Evolutionary conservation across 2,888 invertebrate genomes (phyloP).

Genomic region (Dynastes hyllus): DNA sequence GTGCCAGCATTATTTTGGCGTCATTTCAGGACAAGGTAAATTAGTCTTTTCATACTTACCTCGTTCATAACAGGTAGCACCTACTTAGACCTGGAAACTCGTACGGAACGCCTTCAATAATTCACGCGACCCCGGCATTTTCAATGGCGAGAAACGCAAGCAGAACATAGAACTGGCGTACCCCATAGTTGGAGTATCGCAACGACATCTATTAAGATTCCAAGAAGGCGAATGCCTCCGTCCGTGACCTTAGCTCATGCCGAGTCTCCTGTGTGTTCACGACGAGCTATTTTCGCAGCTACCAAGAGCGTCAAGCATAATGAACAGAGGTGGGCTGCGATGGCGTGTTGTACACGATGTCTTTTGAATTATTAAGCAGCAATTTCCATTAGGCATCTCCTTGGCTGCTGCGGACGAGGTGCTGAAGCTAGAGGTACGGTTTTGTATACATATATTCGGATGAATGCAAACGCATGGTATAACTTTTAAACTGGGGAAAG

Average conservation of each 20-base stretch:
- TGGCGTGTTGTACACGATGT: constrained; percentile 27
- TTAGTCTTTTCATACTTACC: neutral
- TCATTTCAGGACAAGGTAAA: constrained; percentile 3
- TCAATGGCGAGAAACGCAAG: neutral
- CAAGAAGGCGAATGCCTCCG: constrained; percentile 25
- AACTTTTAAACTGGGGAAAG: too few species aligned
- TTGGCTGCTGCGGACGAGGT: neutral
- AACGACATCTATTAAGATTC: constrained; percentile 34
- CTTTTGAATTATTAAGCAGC: constrained; percentile 49
- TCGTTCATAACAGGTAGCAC: neutral
- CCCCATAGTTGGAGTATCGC: neutral
- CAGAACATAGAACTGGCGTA: neutral
- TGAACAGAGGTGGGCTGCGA: constrained; percentile 6
- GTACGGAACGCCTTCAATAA: constrained; percentile 16
- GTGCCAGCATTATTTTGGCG: neutral
- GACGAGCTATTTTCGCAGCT: neutral
- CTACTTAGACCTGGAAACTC: neutral
- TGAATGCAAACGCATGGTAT: too few species aligned
- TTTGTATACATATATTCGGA: too few species aligned
- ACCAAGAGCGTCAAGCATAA: constrained; percentile 19
- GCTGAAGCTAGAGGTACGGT: too few species aligned
- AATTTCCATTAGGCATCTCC: constrained; percentile 46
- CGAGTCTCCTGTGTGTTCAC: neutral
- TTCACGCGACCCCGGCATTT: constrained; percentile 9
- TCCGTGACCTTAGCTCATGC: neutral